Evolutionary conservation across 2,113 vertebrate species (phyloP), one percentile per base, ranked within the genome.

Genomic region (Anguilla japonica): DNA sequence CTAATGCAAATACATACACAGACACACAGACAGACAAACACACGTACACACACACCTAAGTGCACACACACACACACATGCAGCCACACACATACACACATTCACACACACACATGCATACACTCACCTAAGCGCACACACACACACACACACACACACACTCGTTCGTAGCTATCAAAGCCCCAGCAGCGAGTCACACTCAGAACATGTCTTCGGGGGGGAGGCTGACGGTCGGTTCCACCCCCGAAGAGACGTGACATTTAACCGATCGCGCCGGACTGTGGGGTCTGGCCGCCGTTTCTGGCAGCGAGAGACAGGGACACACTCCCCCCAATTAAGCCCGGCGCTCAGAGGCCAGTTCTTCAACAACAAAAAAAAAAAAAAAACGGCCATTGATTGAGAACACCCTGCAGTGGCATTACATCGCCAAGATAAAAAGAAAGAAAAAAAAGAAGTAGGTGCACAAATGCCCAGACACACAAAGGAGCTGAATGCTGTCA

Each of bases 191-290:
- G 83, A 81, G 22, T n/a, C 67, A 78, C 2, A 79, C 50, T 71
- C 56, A 46, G 16, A 83, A 83, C 79, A 85, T 13, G 81, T 60
- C 82, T 80, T 22, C 8, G 43, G 79, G 84, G 79, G 84, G 75
- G n/a, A 63, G 34, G 86, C 84, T 83, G 84, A 85, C 80, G 43
- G 41, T 40, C 81, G 34, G 80, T 40, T n/a, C 29, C 50, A 56
- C 86, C 90, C 85, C 87, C n/a, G n/a, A 56, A 86, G 83, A 89
- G 91, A 81, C 91, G 88, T 85, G 4, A 79, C 13, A 87, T 75
- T 79, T 93, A 94, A 91, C 15, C 88, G 89, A 91, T 91, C 86
- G 82, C 82, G 91, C 91, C 82, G 41, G 85, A 87, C 39, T 46
- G 87, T 83, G 91, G 88, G 89, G 85, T 85, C 90, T 84, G 84